Evolutionary conservation across 2,797 vertebrate genomes (phyloP).

Genomic region (Sebastes kiyomatsui): DNA sequence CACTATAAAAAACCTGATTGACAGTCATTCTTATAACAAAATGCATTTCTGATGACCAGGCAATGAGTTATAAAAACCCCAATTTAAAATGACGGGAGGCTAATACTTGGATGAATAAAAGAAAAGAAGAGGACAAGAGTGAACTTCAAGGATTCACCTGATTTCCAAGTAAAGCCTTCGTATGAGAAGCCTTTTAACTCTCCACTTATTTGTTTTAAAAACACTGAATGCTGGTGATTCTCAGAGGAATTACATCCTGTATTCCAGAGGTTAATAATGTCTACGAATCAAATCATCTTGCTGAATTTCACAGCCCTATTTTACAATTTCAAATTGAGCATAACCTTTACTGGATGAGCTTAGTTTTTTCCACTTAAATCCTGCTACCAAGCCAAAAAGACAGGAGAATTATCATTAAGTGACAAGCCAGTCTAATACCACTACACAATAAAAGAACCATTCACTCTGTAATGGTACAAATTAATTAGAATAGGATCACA

Average conservation of each 20-base stretch:
- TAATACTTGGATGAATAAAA: conserved; percentile 8
- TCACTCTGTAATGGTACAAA: conserved; percentile 16
- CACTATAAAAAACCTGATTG: neutral
- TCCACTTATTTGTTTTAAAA: conserved; percentile 5
- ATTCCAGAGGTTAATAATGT: conserved; percentile 12
- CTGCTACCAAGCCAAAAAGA: neutral
- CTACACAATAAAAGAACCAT: conserved; percentile 2
- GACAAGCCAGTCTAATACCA: neutral
- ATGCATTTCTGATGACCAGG: neutral
- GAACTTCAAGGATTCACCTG: conserved; percentile 44
- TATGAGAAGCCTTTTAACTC: conserved; percentile 6
- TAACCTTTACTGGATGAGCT: conserved; percentile 12
- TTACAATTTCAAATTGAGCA: neutral
- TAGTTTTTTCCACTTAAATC: conserved; percentile 2
- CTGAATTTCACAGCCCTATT: conserved; percentile 11
- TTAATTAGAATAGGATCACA: conserved; percentile 26
- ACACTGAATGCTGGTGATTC: conserved; percentile 5
- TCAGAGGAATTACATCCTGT: neutral
- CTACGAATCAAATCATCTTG: conserved; percentile 4
- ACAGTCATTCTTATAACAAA: neutral
- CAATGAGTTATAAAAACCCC: neutral
- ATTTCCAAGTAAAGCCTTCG: neutral
- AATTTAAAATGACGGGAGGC: conserved; percentile 2
- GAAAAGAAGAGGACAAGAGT: conserved; percentile 19
- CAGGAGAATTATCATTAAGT: neutral